Conservation (phyloP, 2,113 vertebrate genomes). For the Felis catus region DNA sequence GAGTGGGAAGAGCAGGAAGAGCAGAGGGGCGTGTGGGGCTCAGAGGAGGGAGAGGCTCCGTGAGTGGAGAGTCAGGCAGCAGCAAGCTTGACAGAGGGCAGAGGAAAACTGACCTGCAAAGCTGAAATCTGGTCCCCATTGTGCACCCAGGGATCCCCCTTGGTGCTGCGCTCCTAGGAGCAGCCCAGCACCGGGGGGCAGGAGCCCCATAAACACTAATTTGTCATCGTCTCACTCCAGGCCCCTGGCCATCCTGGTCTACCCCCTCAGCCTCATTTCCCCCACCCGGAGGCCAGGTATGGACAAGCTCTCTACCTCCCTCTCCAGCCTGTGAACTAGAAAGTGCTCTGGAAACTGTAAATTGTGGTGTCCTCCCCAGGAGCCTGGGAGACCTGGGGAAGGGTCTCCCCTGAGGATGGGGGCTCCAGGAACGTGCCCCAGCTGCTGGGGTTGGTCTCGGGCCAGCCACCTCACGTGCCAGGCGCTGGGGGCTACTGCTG, state of each 20-base stretch:
- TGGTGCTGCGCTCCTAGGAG: neutral
- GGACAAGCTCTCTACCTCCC: neutral
- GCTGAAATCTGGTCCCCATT: neutral
- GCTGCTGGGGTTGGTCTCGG: neutral
- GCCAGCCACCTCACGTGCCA: neutral
- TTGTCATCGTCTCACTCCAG: neutral
- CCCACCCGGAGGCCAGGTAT: neutral
- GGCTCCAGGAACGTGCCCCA: neutral
- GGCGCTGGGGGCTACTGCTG: conserved; percentile 10
- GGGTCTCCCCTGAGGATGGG: neutral
- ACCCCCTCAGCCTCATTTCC: neutral
- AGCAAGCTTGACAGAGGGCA: neutral
- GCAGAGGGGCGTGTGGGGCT: neutral
- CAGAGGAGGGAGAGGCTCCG: neutral
- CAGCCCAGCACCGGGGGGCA: neutral
- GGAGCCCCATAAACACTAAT: fast-evolving
- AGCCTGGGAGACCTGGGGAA: neutral
- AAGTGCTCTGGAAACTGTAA: neutral
- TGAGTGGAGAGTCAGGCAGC: neutral
- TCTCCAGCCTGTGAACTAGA: neutral
- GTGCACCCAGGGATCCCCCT: neutral
- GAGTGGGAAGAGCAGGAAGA: neutral
- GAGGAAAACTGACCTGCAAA: neutral
- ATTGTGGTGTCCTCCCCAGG: neutral
- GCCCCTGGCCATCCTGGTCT: neutral